Evolutionary conservation across 2,797 vertebrate species (phyloP).

Genomic region (Spea hammondii): DNA sequence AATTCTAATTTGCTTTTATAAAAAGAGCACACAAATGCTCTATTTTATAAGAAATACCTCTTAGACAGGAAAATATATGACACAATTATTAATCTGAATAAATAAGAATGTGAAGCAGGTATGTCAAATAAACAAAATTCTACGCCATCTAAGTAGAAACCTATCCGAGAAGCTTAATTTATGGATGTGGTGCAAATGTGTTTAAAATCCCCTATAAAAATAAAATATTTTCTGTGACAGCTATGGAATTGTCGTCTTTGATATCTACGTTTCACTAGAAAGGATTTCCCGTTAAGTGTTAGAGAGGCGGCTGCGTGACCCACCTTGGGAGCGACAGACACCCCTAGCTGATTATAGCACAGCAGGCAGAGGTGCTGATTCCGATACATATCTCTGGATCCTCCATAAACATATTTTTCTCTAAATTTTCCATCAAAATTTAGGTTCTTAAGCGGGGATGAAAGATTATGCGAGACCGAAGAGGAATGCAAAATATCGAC

Average conservation of each 20-base stretch:
- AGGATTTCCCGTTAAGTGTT: slow-evolving; percentile 73
- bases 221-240: slow-evolving; percentile 68
- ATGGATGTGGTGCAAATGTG: slow-evolving; percentile 43
- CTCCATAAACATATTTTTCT: slow-evolving; percentile 13
- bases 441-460: slow-evolving; percentile 60
- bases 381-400: slow-evolving; percentile 39
- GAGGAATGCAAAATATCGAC: slow-evolving; percentile 63
- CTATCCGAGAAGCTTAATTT: slow-evolving; percentile 38
- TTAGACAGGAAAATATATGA: no score
- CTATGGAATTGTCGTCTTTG: slow-evolving; percentile 70
- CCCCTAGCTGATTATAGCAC: slow-evolving; percentile 63
- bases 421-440: slow-evolving; percentile 1
- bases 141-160: slow-evolving; percentile 23
- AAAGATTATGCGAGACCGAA: slow-evolving; percentile 67
- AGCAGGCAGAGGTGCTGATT: slow-evolving; percentile 61
- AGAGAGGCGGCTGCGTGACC: slow-evolving; percentile 73
- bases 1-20: no score
- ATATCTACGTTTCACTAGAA: slow-evolving; percentile 72
- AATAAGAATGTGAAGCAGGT: slow-evolving; percentile 6
- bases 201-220: slow-evolving; percentile 52
- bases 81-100: no score
- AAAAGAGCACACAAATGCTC: no score
- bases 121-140: slow-evolving; percentile 38
- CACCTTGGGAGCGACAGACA: slow-evolving; percentile 67
- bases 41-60: no score